Evolutionary conservation across 2,797 vertebrate genomes (phyloP), one percentile per base, ranked within the genome.

Genomic region (Gymnoscopelus microlampas): DNA sequence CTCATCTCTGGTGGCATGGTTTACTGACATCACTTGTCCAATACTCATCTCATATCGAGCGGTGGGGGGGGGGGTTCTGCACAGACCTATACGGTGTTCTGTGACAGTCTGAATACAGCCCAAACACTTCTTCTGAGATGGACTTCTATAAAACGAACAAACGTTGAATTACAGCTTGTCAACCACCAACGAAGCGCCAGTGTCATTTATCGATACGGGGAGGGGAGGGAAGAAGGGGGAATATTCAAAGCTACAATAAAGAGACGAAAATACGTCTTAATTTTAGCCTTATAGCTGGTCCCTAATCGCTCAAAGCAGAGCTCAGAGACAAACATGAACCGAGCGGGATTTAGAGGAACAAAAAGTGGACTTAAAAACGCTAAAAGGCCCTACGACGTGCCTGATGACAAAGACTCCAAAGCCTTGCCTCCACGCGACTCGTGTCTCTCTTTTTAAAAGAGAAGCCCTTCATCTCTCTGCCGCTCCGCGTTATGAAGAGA

Each of bases 341-440:
- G 24, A 78, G 79, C 84, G 87, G 88, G 92, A 93, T 91, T 93
- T 92, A 87, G 63, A 89, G 90, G 91, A 94, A 93, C 87, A 29
- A 94, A 92, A 84, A 93, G 90, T 68, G 32, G 61, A 87, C 78
- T 29, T 85, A 77, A 91, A 88, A 87, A 92, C 84, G 83, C 78
- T 19, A 19, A 19, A 19, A 81, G 68, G 66, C 89, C 87, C 86
- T n/a, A 19, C 19, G 19, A 78, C 78, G 73, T 85, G 86, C 76
- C 77, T 70, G 82, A 93, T 70, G 82, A 93, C 90, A 94, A 93
- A 91, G 91, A 89, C 91, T 93, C 87, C 90, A 91, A 89, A 91
- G 90, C 88, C 86, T 19, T 85, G 88, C 85, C 83, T 87, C 74
- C 76, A 77, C 82, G 74, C 83, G 74, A 91, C 82, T 88, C 73